Conservation (phyloP, 2,113 vertebrate species). For the Himantopus leucocephalus region DNA sequence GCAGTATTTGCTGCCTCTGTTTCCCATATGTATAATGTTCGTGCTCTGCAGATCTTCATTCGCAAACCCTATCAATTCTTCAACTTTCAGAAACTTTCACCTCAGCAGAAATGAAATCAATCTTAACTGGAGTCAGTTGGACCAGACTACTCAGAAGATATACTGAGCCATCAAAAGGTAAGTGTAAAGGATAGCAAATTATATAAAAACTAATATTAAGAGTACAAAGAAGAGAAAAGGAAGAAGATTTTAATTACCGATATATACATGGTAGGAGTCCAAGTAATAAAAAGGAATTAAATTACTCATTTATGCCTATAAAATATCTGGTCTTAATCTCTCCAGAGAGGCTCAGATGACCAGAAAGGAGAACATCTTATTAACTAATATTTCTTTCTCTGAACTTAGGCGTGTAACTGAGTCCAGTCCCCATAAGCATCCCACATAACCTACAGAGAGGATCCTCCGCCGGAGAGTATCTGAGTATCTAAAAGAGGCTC, state of each 20-base stretch:
- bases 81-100: background rate
- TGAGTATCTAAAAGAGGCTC: background rate
- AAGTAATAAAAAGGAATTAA: conserved; percentile 20
- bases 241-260: conserved; percentile 36
- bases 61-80: background rate
- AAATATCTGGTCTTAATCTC: background rate
- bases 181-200: background rate
- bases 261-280: background rate
- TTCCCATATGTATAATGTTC: background rate
- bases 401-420: background rate
- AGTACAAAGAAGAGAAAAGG: background rate
- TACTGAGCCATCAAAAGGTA: background rate
- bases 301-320: background rate
- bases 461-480: background rate
- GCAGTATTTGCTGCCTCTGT: background rate
- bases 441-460: background rate
- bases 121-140: background rate
- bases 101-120: background rate
- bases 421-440: background rate
- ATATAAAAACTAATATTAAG: background rate
- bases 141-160: background rate
- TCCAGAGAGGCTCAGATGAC: background rate
- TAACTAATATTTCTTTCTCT: background rate
- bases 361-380: background rate
- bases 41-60: background rate